A percentile compares a stretch with the other conserved stretches of the same genome.
Evolutionary conservation across 2,888 invertebrate species (phyloP).

Genomic region (Drosophila planitibia): DNA sequence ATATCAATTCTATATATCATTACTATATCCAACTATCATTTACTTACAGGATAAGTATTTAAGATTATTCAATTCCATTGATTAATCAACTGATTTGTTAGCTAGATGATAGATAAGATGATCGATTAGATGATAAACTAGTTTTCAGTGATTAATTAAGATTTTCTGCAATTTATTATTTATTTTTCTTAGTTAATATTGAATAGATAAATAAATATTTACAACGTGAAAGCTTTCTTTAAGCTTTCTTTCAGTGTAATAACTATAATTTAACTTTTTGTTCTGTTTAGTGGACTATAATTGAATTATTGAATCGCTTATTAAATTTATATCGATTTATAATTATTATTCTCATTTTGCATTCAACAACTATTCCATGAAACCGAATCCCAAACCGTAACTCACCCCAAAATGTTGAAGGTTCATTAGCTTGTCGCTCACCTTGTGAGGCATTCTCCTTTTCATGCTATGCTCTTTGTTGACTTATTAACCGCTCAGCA

Average conservation of each 20-base stretch:
- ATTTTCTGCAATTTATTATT: background rate
- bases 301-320: background rate
- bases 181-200: background rate
- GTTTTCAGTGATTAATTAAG: background rate
- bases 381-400: background rate
- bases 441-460: background rate
- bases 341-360: background rate
- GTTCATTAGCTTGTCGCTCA: slow-evolving; percentile 18
- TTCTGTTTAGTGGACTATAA: background rate
- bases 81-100: background rate
- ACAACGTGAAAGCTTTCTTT: background rate
- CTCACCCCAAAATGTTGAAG: slow-evolving; percentile 17
- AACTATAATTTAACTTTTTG: background rate
- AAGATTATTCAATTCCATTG: background rate
- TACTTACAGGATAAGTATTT: background rate
- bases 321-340: background rate
- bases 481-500: slow-evolving; percentile 30
- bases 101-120: background rate
- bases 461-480: slow-evolving; percentile 16
- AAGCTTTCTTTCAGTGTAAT: background rate
- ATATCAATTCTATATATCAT: no score
- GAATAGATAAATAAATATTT: background rate
- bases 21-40: background rate
- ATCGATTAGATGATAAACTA: background rate
- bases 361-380: background rate